Evolutionary conservation across 2,797 vertebrate genomes (phyloP).

Genomic region (Hafferia zeledoni): DNA sequence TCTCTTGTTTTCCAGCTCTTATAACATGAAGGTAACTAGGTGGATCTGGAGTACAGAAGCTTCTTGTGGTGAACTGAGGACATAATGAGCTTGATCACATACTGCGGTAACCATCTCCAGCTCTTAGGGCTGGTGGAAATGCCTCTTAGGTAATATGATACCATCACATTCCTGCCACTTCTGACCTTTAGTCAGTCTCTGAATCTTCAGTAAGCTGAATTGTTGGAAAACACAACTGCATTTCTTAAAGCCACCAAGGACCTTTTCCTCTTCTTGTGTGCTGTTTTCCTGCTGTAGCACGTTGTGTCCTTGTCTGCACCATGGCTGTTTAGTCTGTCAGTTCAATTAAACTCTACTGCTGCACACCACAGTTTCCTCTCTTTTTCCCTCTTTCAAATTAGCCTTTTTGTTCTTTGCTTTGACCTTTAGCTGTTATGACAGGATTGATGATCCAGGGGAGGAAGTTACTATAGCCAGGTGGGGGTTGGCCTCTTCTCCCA

Average conservation of each 20-base stretch:
- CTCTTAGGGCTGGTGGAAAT: not conserved
- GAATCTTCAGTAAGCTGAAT: not conserved
- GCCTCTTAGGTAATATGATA: not conserved
- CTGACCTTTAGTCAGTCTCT: constrained; percentile 7
- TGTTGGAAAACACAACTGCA: not conserved
- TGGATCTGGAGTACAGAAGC: not conserved
- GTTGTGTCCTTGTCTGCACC: not conserved
- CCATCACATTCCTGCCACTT: not conserved
- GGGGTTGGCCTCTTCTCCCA: too few species aligned
- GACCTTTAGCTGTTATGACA: not conserved
- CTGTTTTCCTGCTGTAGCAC: not conserved
- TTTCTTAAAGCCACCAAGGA: not conserved
- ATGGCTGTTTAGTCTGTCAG: not conserved
- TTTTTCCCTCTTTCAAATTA: not conserved
- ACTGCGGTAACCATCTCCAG: not conserved
- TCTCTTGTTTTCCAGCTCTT: not conserved
- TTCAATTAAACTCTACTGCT: not conserved
- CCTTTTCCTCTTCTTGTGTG: not conserved
- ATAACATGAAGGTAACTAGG: not conserved
- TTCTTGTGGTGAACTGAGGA: not conserved
- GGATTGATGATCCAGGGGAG: not conserved
- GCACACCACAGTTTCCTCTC: not conserved
- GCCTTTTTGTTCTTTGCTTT: not conserved
- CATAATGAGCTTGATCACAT: not conserved
- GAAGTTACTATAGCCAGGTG: not conserved